Evolutionary conservation across 2,113 vertebrate species (phyloP), one percentile per base, ranked within the genome.

Genomic region (Malurus melanocephalus): DNA sequence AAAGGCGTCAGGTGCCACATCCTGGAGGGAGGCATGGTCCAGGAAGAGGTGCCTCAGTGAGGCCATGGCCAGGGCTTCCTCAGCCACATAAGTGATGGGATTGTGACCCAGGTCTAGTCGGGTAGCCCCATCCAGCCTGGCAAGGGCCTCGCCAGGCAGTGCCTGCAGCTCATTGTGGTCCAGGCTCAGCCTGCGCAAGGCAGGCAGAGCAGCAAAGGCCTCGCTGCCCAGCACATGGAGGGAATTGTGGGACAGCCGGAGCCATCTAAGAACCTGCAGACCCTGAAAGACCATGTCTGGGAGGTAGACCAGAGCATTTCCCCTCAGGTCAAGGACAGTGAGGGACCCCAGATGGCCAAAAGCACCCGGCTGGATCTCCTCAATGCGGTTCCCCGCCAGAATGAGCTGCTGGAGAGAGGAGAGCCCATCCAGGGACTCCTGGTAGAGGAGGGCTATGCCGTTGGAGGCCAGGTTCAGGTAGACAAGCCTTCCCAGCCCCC

Each of bases 201-300:
- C 96, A 3, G 98, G 97, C 80, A 99, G 96, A n/a, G 98, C 98
- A 0, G 97, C 97, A 19, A 99, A 99, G 62, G 99, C 98, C 83
- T 99, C 99, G 0, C 72, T 97, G 7, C 98, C 98, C 91, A 99
- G 92, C 66, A 99, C 98, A 10, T 98, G 98, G 60, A 99, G 97
- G n/a, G 97, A 92, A 2, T 99, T 99, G 95, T 99, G 98, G 56
- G 98, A 98, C 43, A 99, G 98, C 30, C 94, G 97, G 59, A 99
- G 97, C 98, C 98, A 98, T 85, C 97, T 98, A 52, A 98, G 96
- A 87, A 97, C 98, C 93, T 98, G 97, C 77, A 99, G 95, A 7
- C 99, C 98, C 96, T 99, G 99, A 96, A 99, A 99, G 56, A 98
- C 97, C 98, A 99, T 97, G 96, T 99, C 97, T 1, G 99, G 99